Evolutionary conservation across 2,888 invertebrate species (phyloP).

Genomic region (Pammene aurita): DNA sequence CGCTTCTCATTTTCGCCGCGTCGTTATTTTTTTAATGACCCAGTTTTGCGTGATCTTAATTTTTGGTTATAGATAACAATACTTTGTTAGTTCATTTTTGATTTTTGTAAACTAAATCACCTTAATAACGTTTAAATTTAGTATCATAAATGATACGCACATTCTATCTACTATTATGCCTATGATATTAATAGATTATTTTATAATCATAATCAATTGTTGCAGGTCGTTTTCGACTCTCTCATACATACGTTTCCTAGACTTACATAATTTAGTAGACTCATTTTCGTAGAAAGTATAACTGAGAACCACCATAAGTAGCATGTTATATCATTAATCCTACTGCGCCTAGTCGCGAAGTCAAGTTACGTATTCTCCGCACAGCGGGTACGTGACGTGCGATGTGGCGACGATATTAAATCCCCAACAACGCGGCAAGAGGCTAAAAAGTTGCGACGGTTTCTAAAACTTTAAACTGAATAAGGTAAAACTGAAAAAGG

Average conservation of each 20-base stretch:
- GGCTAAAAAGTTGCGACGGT: conserved; percentile 13
- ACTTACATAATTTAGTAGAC: neutral
- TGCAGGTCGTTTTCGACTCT: too few relatives aligned
- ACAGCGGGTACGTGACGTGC: conserved; percentile 18
- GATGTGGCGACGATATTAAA: conserved; percentile 31
- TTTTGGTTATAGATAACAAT: conserved; percentile 4
- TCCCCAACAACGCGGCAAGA: neutral
- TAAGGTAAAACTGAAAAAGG: conserved; percentile 17
- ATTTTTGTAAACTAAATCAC: neutral
- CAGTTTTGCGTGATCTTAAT: conserved; percentile 51
- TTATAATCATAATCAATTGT: too few relatives aligned
- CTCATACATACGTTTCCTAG: neutral
- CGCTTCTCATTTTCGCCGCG: conserved; percentile 56
- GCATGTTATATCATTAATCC: neutral
- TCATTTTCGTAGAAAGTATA: neutral
- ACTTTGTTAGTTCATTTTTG: neutral
- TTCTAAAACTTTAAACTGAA: conserved; percentile 19
- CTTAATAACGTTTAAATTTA: neutral
- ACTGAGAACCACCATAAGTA: neutral
- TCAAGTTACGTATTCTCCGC: conserved; percentile 20
- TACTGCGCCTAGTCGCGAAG: neutral
- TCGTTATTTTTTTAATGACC: conserved; percentile 66
- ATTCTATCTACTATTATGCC: too few relatives aligned
- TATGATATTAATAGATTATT: too few relatives aligned
- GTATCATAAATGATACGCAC: too few relatives aligned